Conservation (phyloP, 2,888 invertebrate species). For the Andrena camellia region DNA sequence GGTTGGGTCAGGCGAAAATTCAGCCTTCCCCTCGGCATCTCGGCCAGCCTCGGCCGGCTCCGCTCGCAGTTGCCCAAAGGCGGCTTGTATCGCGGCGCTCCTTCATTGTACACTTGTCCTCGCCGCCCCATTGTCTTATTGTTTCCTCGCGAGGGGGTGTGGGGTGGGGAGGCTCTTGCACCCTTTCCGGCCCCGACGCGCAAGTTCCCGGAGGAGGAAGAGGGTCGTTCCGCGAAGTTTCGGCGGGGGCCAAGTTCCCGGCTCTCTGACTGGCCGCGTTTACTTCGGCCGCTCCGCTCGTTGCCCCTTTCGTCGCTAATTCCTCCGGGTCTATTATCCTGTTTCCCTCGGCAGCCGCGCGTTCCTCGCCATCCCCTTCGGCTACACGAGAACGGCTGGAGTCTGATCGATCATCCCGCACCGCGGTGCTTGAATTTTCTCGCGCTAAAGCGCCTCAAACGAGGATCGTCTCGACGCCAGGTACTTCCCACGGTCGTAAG, state of each 20-base stretch:
- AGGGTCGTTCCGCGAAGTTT: conserved; percentile 41
- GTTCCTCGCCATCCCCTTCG: not conserved
- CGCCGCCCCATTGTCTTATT: conserved; percentile 78
- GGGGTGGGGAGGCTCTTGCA: conserved; percentile 61
- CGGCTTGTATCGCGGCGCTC: conserved; percentile 57
- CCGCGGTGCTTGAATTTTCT: not conserved
- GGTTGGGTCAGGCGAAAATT: conserved; percentile 34
- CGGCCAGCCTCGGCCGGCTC: not conserved
- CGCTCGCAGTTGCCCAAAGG: conserved; percentile 44
- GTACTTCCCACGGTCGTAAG: too few species aligned
- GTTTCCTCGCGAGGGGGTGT: conserved; percentile 73
- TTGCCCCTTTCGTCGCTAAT: conserved; percentile 28
- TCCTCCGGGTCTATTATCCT: conserved; percentile 43
- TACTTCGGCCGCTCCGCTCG: conserved; percentile 27
- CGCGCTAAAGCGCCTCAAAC: too few species aligned
- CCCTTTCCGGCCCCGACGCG: conserved; percentile 47
- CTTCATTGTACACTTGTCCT: conserved; percentile 80
- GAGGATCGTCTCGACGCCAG: too few species aligned
- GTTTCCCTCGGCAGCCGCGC: not conserved
- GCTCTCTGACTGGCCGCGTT: conserved; percentile 39
- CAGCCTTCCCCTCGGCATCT: conserved; percentile 8
- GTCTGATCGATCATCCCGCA: conserved; percentile 22
- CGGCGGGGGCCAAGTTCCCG: conserved; percentile 25
- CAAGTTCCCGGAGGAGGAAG: conserved; percentile 44
- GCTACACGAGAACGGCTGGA: not conserved